Percentiles rank a stretch among this genome's conserved stretches.
phyloP scores from a whole-genome alignment of 2,888 invertebrate genomes.

The Apamea sordens region DNA sequence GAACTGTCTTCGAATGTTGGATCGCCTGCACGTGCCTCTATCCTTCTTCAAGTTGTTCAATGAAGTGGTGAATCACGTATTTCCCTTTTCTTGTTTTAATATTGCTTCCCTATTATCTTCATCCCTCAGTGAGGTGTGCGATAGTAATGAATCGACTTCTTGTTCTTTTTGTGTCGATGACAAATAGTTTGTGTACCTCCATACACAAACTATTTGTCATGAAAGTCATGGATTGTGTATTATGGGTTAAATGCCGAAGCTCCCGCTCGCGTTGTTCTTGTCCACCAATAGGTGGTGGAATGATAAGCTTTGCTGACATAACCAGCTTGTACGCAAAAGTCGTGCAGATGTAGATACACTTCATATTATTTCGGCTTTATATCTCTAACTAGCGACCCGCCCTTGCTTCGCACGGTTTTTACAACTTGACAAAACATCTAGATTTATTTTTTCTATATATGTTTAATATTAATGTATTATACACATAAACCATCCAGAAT shows the following conservation, averaged over 20 bases:
- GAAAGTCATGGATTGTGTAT: not conserved
- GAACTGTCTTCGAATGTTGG: not conserved
- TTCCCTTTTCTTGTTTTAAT: not conserved
- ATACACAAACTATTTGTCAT: too few species aligned
- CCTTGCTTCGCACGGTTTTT: not conserved
- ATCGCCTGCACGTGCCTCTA: not conserved
- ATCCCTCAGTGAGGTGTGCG: not conserved
- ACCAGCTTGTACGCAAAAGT: not conserved
- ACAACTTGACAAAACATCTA: not conserved
- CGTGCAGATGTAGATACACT: too few species aligned
- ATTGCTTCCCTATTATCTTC: not conserved
- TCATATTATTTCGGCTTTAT: not conserved
- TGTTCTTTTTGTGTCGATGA: not conserved
- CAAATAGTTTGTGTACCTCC: not conserved
- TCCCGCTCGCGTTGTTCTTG: not conserved
- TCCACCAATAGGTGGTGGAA: not conserved
- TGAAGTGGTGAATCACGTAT: not conserved
- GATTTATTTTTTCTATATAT: too few species aligned
- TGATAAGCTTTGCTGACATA: not conserved
- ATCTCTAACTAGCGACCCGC: not conserved
- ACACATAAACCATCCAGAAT: not conserved
- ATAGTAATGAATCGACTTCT: not conserved
- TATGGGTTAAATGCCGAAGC: not conserved
- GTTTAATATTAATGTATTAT: not conserved
- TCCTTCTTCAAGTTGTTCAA: not conserved